Conservation (phyloP, 2,797 vertebrate species). For the Podarcis lilfordi region DNA sequence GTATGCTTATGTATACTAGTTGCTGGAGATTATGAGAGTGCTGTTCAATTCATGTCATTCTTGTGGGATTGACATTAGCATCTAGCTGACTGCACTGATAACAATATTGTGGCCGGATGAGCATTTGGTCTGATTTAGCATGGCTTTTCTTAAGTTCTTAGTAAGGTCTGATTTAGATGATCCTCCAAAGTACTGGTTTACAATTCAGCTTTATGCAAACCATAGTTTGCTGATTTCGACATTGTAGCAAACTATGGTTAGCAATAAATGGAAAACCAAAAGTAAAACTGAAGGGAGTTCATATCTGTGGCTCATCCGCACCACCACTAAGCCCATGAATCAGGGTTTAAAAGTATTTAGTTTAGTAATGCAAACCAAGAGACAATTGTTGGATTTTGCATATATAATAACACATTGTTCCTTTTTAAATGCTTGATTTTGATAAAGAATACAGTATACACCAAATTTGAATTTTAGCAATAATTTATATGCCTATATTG, state of each 20-base stretch:
- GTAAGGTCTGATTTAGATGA: not conserved
- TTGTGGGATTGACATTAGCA: no score
- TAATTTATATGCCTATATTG: not conserved
- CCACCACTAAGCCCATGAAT: not conserved
- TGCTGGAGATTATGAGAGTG: no score
- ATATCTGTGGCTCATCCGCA: no score
- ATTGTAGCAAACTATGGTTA: not conserved
- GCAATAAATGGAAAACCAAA: not conserved
- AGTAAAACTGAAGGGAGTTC: no score
- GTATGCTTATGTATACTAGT: no score
- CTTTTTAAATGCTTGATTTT: not conserved
- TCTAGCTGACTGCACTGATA: no score
- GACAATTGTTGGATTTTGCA: not conserved
- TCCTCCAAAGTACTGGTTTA: not conserved
- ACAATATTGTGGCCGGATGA: no score
- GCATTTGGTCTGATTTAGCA: no score
- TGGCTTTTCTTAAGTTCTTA: no score
- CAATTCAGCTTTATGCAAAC: not conserved
- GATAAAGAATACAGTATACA: no score
- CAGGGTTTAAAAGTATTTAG: not conserved
- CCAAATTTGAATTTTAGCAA: no score
- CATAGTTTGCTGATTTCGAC: not conserved
- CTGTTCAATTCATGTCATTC: no score
- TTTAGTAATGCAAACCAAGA: not conserved
- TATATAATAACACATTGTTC: not conserved